phyloP scores from a whole-genome alignment of 2,888 invertebrate species.

The Piscicola geometra region DNA sequence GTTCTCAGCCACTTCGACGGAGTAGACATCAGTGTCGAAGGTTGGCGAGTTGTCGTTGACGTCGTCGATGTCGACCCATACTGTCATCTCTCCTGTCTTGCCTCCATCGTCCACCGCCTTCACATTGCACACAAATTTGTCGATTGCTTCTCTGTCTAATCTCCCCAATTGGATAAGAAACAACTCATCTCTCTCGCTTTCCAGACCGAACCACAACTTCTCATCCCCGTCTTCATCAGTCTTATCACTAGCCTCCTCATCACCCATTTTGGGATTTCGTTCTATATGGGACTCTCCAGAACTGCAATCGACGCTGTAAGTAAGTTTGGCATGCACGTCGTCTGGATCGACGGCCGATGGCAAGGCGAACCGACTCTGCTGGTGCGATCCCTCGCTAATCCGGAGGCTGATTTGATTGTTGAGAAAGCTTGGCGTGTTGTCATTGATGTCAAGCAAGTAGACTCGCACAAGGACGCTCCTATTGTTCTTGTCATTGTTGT shows the following conservation, averaged over 20 bases:
- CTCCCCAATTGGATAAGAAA: background rate
- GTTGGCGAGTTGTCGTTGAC: slow-evolving; percentile 24
- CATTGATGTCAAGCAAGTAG: slow-evolving; percentile 22
- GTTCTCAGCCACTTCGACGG: slow-evolving; percentile 5
- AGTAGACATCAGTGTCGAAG: slow-evolving; percentile 25
- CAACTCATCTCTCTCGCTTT: background rate
- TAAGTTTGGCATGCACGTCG: background rate
- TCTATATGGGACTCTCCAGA: background rate
- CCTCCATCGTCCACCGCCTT: slow-evolving; percentile 18
- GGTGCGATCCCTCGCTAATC: slow-evolving; percentile 6
- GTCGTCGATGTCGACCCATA: slow-evolving; percentile 18
- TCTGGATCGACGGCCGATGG: slow-evolving; percentile 17
- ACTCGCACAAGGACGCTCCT: slow-evolving; percentile 2
- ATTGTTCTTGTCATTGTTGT: background rate
- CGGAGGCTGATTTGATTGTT: background rate
- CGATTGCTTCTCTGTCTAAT: slow-evolving; percentile 4
- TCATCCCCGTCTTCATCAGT: background rate
- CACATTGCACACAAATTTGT: background rate
- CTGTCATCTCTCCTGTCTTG: background rate
- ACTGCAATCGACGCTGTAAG: background rate
- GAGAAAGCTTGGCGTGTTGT: slow-evolving; percentile 18
- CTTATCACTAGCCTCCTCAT: background rate
- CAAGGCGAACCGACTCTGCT: background rate
- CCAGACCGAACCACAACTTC: background rate
- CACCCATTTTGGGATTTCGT: background rate